Evolutionary conservation across 2,113 vertebrate genomes (phyloP), one percentile per base, ranked within the genome.

Genomic region (Columba livia): DNA sequence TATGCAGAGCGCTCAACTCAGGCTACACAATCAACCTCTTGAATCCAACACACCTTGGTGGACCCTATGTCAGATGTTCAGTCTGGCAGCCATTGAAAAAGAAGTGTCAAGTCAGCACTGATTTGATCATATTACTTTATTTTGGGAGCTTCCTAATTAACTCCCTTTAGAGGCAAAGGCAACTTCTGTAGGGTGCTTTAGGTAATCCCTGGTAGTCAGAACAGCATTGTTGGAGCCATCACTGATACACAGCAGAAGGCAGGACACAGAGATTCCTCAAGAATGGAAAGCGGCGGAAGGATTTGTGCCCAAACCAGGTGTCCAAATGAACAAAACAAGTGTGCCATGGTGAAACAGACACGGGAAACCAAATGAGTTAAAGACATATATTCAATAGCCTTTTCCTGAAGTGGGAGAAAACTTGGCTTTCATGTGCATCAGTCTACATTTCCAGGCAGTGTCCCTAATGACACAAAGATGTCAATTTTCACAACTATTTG

Each of bases 1-100:
- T 36, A 50, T 8, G 6, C n/a, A 72, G n/a, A 64, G 12, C 1
- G 1, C 0, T 7, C 20, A 51, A 0, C 32, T 86, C 32, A 11
- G 32, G 38, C 36, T 32, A 5, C 1, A 1, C 4, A 8, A 79
- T 11, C 5, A 5, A 44, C 26, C 56, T 77, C 67, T 65, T 69
- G 20, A 64, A 82, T 51, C 29, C n/a, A 67, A 19, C 10, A 34
- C 4, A 60, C 9, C 5, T 67, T 12, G 5, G 17, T 28, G 10
- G 31, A 64, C 18, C 5, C 31, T 11, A 4, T 6, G 31, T 40
- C 40, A 79, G 44, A 18, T 1, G 0, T 26, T 56, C 23, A 58
- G 9, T 25, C 31, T 24, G 10, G 48, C 32, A 91, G 31, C 21
- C 26, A 77, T 31, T 1, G 3, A 47, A 79, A 65, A 44, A 28